phyloP scores from a whole-genome alignment of 1,140 invertebrate species.

The Drosophila equinoxialis region DNA sequence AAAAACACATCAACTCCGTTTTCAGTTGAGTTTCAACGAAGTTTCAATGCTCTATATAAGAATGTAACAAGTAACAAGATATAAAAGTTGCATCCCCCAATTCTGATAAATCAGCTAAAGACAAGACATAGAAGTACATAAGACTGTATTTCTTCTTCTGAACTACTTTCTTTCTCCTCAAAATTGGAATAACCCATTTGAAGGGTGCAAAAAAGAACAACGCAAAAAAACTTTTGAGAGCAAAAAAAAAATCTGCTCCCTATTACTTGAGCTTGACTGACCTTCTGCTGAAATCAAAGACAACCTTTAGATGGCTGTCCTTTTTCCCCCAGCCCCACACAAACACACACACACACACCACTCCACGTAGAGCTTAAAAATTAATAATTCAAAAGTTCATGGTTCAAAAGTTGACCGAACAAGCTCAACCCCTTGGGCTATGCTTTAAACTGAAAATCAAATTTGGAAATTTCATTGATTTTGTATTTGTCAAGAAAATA shows the following conservation, averaged over 20 bases:
- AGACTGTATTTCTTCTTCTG: no score
- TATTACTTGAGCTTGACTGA: slow-evolving; percentile 70
- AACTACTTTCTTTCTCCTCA: no score
- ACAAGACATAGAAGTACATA: no score
- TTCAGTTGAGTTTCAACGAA: not conserved
- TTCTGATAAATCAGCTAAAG: no score
- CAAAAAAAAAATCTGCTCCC: slow-evolving; percentile 43
- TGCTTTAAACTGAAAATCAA: slow-evolving; percentile 45
- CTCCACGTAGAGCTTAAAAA: slow-evolving; percentile 62
- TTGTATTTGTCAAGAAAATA: slow-evolving; percentile 41
- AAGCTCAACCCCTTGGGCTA: slow-evolving; percentile 18
- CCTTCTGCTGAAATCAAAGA: slow-evolving; percentile 70
- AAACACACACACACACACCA: slow-evolving; percentile 3
- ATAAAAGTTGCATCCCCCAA: no score
- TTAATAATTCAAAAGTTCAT: slow-evolving; percentile 79
- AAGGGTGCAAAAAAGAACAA: not conserved
- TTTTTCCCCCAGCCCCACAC: slow-evolving; percentile 32
- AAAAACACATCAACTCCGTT: not conserved
- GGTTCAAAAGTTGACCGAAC: slow-evolving; percentile 48
- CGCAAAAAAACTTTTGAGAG: not conserved
- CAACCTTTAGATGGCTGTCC: slow-evolving; percentile 32
- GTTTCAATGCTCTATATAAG: not conserved
- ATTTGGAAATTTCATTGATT: slow-evolving; percentile 35
- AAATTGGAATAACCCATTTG: no score
- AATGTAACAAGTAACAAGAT: no score